A percentile compares a stretch with the other conserved stretches of the same genome.
phyloP scores from a whole-genome alignment of 1,140 invertebrate genomes.

The Drosophila suzukii region DNA sequence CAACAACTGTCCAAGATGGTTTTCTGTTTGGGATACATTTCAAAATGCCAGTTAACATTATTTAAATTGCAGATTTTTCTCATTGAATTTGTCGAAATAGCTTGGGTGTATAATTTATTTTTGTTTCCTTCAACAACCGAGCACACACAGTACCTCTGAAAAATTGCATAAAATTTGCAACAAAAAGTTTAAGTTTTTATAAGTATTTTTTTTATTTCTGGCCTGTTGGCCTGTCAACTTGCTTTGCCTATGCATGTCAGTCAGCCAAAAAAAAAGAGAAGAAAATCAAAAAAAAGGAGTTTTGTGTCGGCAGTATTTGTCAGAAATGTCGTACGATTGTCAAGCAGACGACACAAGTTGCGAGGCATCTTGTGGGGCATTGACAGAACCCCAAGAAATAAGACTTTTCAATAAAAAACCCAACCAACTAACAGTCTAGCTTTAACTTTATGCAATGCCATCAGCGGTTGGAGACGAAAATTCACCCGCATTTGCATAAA shows the following conservation, averaged over 20 bases:
- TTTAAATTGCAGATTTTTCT: constrained; percentile 79
- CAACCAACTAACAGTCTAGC: constrained; percentile 14
- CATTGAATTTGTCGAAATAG: constrained; percentile 76
- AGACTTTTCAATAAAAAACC: constrained; percentile 15
- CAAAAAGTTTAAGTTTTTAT: constrained; percentile 33
- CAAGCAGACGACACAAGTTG: constrained; percentile 58
- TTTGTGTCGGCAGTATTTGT: constrained; percentile 76
- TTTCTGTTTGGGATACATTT: constrained; percentile 56
- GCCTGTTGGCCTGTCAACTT: constrained; percentile 55
- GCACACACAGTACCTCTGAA: constrained; percentile 45
- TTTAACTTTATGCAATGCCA: constrained; percentile 30
- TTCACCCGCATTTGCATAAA: constrained; percentile 69
- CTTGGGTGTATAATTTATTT: constrained; percentile 75
- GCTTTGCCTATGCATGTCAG: constrained; percentile 64
- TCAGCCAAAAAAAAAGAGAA: constrained; percentile 17
- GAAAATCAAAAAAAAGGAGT: constrained; percentile 26
- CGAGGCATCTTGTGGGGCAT: constrained; percentile 59
- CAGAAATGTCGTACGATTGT: constrained; percentile 79
- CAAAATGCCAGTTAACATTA: constrained; percentile 75
- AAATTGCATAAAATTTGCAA: constrained; percentile 76
- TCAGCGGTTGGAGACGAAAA: constrained; percentile 12
- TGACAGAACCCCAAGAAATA: constrained; percentile 43
- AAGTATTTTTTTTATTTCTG: constrained; percentile 31
- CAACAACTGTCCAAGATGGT: constrained; percentile 66
- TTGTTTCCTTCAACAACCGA: constrained; percentile 24